Evolutionary conservation across 2,113 vertebrate genomes (phyloP).

Genomic region (Arizona elegans): DNA sequence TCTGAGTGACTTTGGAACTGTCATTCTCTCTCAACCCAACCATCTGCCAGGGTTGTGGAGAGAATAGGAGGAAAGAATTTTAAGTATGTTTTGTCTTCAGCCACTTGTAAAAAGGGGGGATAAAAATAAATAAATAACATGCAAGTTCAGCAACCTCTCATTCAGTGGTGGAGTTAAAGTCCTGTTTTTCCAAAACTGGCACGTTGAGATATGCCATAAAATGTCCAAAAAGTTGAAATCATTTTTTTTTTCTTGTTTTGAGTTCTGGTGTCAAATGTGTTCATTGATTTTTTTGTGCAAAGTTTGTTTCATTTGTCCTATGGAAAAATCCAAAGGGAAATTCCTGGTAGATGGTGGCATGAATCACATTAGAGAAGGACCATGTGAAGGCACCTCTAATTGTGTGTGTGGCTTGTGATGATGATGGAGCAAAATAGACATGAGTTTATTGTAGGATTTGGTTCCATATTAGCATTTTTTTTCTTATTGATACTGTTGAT

Average conservation of each 20-base stretch:
- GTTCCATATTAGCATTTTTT: background rate
- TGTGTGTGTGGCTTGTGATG: background rate
- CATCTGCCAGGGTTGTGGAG: background rate
- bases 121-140: background rate
- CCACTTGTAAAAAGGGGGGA: background rate
- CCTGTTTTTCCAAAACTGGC: background rate
- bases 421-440: background rate
- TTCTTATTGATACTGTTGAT: background rate
- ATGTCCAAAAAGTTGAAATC: background rate
- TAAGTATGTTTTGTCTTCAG: background rate
- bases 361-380: background rate
- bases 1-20: background rate
- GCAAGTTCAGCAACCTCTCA: background rate
- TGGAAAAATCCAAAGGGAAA: background rate
- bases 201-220: background rate
- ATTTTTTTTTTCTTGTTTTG: background rate
- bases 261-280: background rate
- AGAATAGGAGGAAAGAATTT: background rate
- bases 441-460: background rate
- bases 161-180: background rate
- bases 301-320: background rate
- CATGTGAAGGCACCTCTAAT: background rate
- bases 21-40: background rate
- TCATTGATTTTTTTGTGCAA: background rate
- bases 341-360: background rate